phyloP scores from a whole-genome alignment of 1,140 invertebrate genomes.

The Diorhabda elongata region DNA sequence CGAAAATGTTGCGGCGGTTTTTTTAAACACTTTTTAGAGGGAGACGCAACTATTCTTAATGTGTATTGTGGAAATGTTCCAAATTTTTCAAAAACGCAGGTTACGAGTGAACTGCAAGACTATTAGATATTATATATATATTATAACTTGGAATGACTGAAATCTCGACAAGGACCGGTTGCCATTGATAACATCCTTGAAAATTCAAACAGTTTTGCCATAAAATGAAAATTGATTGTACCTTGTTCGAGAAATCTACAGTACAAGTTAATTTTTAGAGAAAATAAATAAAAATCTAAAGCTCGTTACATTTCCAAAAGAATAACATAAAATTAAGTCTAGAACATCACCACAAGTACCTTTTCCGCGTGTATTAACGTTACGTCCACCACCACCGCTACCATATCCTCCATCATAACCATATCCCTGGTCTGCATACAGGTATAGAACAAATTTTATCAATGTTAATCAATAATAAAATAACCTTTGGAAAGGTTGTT shows the following conservation, averaged over 20 bases:
- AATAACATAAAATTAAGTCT: constrained; percentile 17
- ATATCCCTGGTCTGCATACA: constrained; percentile 68
- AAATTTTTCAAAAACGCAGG: constrained; percentile 20
- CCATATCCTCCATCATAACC: constrained; percentile 76
- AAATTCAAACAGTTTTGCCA: constrained; percentile 4
- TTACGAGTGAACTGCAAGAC: constrained; percentile 18
- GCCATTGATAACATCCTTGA: neutral
- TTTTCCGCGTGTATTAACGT: constrained; percentile 73
- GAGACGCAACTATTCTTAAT: constrained; percentile 4
- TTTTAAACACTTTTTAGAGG: neutral
- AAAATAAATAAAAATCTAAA: neutral
- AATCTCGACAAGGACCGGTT: neutral
- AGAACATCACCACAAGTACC: constrained; percentile 53
- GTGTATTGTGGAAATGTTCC: constrained; percentile 15
- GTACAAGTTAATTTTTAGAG: neutral
- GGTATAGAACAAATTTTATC: constrained; percentile 11
- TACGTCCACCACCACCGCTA: constrained; percentile 56
- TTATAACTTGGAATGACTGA: constrained; percentile 7
- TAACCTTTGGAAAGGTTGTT: neutral
- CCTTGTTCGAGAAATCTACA: neutral
- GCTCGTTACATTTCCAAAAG: neutral
- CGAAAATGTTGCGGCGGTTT: neutral
- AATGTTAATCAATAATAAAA: neutral
- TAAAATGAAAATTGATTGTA: neutral
- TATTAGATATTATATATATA: neutral